Conservation (phyloP, 2,888 invertebrate species). For the Thysanoteuthis rhombus region DNA sequence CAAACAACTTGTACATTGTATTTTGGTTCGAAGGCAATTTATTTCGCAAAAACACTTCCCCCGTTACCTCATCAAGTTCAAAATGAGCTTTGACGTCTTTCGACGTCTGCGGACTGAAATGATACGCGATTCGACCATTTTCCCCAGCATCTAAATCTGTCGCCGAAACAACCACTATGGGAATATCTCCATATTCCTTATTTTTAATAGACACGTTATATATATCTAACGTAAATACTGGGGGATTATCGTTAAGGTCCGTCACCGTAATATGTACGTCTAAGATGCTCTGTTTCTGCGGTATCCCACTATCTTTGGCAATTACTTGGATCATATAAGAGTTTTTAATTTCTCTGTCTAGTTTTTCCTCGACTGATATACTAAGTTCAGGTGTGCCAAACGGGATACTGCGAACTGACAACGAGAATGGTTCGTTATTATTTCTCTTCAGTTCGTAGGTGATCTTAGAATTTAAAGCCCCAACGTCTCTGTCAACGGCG, state of each 20-base stretch:
- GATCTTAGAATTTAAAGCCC: not conserved
- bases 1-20: not conserved
- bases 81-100: not conserved
- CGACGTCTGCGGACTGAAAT: not conserved
- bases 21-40: not conserved
- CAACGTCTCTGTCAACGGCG: not conserved
- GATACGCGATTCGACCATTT: not conserved
- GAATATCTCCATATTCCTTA: not conserved
- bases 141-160: not conserved
- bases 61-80: not conserved
- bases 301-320: not conserved
- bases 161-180: not conserved
- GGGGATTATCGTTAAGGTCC: not conserved
- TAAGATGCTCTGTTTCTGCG: not conserved
- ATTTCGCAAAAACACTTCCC: not conserved
- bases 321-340: not conserved
- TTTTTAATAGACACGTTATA: not conserved
- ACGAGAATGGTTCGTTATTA: not conserved
- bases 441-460: not conserved
- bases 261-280: not conserved
- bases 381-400: not conserved
- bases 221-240: not conserved
- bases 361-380: not conserved
- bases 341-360: not conserved
- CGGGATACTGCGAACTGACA: not conserved